Evolutionary conservation across 2,113 vertebrate species (phyloP).

Genomic region (Tragulus kanchil): DNA sequence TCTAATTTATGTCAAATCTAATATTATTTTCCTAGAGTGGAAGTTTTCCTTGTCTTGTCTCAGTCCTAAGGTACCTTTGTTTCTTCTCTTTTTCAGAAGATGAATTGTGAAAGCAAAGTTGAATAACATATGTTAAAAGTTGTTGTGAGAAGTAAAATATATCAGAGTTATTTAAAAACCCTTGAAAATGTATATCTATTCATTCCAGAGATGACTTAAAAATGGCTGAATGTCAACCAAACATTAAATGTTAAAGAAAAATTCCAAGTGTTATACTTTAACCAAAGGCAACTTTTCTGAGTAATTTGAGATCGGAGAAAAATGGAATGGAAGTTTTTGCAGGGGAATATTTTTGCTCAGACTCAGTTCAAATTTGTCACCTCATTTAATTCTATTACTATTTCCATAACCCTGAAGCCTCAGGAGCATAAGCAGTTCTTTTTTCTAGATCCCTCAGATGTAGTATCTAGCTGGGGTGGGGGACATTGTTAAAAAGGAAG

Average conservation of each 20-base stretch:
- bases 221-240: constrained; percentile 1
- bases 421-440: background rate
- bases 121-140: constrained; percentile 64
- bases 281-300: constrained; percentile 35
- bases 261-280: constrained; percentile 23
- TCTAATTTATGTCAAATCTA: constrained; percentile 70
- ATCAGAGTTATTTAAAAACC: constrained; percentile 52
- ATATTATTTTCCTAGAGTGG: constrained; percentile 63
- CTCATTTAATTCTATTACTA: constrained; percentile 59
- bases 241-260: constrained; percentile 59
- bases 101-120: constrained; percentile 59
- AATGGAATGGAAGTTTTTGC: background rate
- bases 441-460: background rate
- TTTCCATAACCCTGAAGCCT: constrained; percentile 39
- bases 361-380: constrained; percentile 31
- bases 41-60: constrained; percentile 56
- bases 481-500: background rate
- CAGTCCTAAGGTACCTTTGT: constrained; percentile 52
- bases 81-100: constrained; percentile 30
- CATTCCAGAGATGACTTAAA: constrained; percentile 18
- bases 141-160: constrained; percentile 61
- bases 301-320: background rate
- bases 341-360: constrained; percentile 13
- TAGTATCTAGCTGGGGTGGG: background rate
- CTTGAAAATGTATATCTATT: background rate